Evolutionary conservation across 2,888 invertebrate genomes (phyloP).

Genomic region (Harpagoxenus sublaevis): DNA sequence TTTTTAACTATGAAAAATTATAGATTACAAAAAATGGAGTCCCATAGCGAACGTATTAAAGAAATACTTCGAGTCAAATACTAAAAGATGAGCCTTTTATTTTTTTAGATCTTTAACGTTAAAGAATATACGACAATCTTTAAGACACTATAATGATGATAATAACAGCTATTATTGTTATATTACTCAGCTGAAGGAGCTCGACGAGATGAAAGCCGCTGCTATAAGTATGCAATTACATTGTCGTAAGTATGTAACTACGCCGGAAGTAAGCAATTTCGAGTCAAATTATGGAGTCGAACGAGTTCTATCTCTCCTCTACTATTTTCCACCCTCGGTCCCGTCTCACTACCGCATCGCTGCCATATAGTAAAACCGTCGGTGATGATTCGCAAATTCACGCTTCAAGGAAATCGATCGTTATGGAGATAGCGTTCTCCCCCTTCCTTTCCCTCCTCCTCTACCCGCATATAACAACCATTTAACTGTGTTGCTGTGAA

Average conservation of each 20-base stretch:
- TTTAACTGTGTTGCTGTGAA: slow-evolving; percentile 45
- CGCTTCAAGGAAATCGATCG: slow-evolving; percentile 53
- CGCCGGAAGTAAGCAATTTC: slow-evolving; percentile 49
- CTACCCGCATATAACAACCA: slow-evolving; percentile 20
- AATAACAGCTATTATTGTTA: slow-evolving; percentile 1
- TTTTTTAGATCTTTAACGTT: not conserved
- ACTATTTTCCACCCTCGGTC: slow-evolving; percentile 32
- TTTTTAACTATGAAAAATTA: not conserved
- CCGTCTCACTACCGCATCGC: slow-evolving; percentile 26
- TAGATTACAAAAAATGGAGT: not conserved
- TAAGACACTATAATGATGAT: not conserved
- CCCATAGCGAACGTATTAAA: not conserved
- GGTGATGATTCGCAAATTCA: slow-evolving; percentile 45
- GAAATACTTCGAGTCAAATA: not conserved
- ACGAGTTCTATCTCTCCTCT: slow-evolving; percentile 49
- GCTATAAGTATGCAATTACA: slow-evolving; percentile 49
- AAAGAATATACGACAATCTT: slow-evolving; percentile 27
- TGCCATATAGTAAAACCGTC: slow-evolving; percentile 18
- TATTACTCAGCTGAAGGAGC: not conserved
- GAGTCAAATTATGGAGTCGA: slow-evolving; percentile 48
- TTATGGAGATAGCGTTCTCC: slow-evolving; percentile 35
- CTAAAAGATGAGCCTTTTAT: no score
- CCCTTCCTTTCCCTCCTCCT: not conserved
- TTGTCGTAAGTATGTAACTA: slow-evolving; percentile 41
- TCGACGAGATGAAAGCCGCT: slow-evolving; percentile 27